phyloP scores from a whole-genome alignment of 2,797 vertebrate genomes.

The Pagetopsis macropterus region DNA sequence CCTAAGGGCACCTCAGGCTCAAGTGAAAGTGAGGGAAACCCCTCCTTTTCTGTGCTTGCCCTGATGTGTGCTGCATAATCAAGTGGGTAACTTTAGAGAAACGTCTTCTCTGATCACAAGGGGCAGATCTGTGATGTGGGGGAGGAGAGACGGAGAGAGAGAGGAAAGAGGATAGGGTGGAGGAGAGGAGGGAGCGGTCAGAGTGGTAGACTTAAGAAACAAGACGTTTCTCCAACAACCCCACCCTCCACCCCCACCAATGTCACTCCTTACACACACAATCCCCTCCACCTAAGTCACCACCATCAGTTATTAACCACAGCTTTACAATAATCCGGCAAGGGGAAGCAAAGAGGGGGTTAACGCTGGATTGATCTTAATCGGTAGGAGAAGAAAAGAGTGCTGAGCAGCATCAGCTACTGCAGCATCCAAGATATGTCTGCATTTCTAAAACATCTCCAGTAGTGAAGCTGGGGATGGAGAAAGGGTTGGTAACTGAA shows the following conservation, averaged over 20 bases:
- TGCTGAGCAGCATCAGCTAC: slow-evolving; percentile 24
- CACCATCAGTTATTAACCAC: slow-evolving; percentile 59
- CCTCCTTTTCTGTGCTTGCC: slow-evolving; percentile 31
- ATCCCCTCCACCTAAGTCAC: slow-evolving; percentile 16
- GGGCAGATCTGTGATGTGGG: slow-evolving; percentile 25
- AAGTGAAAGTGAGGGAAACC: slow-evolving; percentile 41
- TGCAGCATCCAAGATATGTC: slow-evolving; percentile 21
- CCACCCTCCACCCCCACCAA: slow-evolving; percentile 1
- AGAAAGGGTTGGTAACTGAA: no score
- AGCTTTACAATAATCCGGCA: slow-evolving; percentile 73
- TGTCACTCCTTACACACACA: slow-evolving; percentile 11
- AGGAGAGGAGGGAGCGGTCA: slow-evolving; percentile 23
- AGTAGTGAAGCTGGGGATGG: not conserved
- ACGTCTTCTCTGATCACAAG: slow-evolving; percentile 29
- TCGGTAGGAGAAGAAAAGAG: slow-evolving; percentile 58
- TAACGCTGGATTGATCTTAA: slow-evolving; percentile 73
- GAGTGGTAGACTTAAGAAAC: slow-evolving; percentile 51
- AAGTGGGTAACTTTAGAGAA: slow-evolving; percentile 47
- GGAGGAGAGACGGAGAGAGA: slow-evolving; percentile 12
- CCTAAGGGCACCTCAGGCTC: slow-evolving; percentile 25
- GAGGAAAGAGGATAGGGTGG: slow-evolving; percentile 7
- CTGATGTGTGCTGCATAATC: slow-evolving; percentile 51
- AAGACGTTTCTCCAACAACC: slow-evolving; percentile 42
- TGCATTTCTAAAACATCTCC: slow-evolving; percentile 17
- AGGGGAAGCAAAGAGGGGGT: slow-evolving; percentile 61